phyloP scores from a whole-genome alignment of 2,888 invertebrate species.

The Acanthococcus lagerstroemiae region DNA sequence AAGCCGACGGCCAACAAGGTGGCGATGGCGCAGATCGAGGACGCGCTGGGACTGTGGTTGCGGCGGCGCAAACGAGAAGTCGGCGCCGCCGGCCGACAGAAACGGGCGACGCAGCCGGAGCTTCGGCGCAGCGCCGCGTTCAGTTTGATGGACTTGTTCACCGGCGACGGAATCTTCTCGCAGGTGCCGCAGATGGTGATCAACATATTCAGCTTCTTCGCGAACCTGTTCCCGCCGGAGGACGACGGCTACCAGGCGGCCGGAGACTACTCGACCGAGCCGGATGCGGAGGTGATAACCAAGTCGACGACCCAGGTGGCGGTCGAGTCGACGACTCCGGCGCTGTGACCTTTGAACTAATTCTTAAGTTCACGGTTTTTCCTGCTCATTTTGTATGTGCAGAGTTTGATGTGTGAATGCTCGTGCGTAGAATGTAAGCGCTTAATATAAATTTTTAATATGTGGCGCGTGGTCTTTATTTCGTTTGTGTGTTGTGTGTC shows the following conservation, averaged over 20 bases:
- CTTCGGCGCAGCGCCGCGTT: neutral
- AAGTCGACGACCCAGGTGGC: neutral
- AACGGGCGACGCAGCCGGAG: neutral
- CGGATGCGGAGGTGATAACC: slow-evolving; percentile 13
- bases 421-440: too few relatives aligned
- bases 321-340: neutral
- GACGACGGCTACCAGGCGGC: neutral
- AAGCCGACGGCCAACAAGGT: neutral
- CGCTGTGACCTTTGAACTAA: too few relatives aligned
- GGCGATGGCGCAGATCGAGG: neutral
- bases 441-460: too few relatives aligned
- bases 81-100: too few relatives aligned
- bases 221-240: slow-evolving; percentile 12
- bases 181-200: slow-evolving; percentile 15
- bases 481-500: too few relatives aligned
- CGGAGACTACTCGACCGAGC: slow-evolving; percentile 5
- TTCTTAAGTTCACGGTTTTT: too few relatives aligned
- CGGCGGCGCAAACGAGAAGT: too few relatives aligned
- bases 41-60: neutral
- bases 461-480: too few relatives aligned
- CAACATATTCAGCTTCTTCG: slow-evolving; percentile 13
- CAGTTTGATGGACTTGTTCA: slow-evolving; percentile 14
- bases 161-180: slow-evolving; percentile 18
- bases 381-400: too few relatives aligned
- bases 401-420: too few relatives aligned